A percentile compares a stretch with the other conserved stretches of the same genome.
These are phyloP conservation scores for Poeciliopsis gracilis DNA, from an alignment of 2,797 vertebrate species.

Conservation along the genomic window DNA sequence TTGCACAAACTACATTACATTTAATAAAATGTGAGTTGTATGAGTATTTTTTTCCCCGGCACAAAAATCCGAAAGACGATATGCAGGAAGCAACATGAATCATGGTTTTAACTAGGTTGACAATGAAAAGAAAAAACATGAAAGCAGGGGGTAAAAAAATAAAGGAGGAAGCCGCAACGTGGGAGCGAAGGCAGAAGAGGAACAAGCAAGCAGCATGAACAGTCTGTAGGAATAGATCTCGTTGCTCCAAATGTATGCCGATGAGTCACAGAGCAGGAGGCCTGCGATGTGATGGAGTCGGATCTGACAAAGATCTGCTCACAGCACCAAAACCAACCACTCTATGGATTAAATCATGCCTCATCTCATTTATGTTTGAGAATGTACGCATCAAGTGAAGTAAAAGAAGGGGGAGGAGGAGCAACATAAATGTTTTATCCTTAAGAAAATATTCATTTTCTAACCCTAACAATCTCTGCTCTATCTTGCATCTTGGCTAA, in stretches of 20 bases:
- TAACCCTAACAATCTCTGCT: slow-evolving; percentile 41
- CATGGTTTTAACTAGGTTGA: slow-evolving; percentile 15
- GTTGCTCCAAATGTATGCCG: slow-evolving; percentile 69
- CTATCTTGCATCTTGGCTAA: slow-evolving; percentile 26
- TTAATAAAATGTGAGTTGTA: not conserved
- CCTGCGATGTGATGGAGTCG: slow-evolving; percentile 67
- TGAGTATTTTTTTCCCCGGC: slow-evolving; percentile 3
- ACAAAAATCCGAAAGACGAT: slow-evolving; percentile 3
- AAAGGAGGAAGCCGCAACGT: slow-evolving; percentile 43
- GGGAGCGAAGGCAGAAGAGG: slow-evolving; percentile 50
- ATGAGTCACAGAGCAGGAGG: slow-evolving; percentile 69
- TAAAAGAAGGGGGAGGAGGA: slow-evolving; percentile 19
- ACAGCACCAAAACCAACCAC: slow-evolving; percentile 47
- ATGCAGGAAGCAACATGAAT: slow-evolving; percentile 26
- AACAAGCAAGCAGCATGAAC: slow-evolving; percentile 46
- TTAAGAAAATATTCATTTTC: slow-evolving; percentile 45
- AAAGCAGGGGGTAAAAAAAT: slow-evolving; percentile 25
- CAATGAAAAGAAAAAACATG: slow-evolving; percentile 9
- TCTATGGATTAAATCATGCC: slow-evolving; percentile 54
- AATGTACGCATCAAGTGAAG: slow-evolving; percentile 3
- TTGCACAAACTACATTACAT: not conserved
- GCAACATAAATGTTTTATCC: slow-evolving; percentile 48
- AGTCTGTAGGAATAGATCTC: slow-evolving; percentile 57
- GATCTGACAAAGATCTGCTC: slow-evolving; percentile 70
- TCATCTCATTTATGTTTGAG: slow-evolving; percentile 28